Conservation (phyloP, 1,140 invertebrate genomes). For the Gonioctena quinquepunctata region DNA sequence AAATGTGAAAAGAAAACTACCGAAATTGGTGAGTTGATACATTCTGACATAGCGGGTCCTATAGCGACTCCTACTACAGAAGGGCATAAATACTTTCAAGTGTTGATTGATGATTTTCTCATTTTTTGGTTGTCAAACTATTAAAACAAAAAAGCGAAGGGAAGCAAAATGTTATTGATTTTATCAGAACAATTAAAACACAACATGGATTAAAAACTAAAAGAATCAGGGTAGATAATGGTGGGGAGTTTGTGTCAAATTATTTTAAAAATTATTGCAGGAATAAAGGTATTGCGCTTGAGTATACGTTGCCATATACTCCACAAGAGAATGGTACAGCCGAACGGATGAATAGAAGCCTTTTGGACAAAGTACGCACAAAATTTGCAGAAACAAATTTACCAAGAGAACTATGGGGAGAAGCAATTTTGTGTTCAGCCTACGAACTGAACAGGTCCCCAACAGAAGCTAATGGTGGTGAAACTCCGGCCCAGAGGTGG, state of each 20-base stretch:
- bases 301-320: conserved; percentile 50
- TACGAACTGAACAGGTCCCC: conserved; percentile 15
- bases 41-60: conserved; percentile 1
- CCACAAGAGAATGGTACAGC: conserved; percentile 60
- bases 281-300: conserved; percentile 31
- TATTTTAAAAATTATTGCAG: conserved; percentile 37
- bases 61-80: not conserved
- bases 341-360: conserved; percentile 57
- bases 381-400: conserved; percentile 44
- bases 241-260: conserved; percentile 36
- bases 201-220: conserved; percentile 11
- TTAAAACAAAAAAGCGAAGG: conserved; percentile 25
- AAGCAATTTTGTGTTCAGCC: conserved; percentile 25
- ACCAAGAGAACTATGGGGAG: conserved; percentile 33
- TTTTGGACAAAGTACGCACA: conserved; percentile 54
- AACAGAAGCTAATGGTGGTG: conserved; percentile 1
- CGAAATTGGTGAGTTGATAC: conserved; percentile 14
- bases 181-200: conserved; percentile 13
- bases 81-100: conserved; percentile 14
- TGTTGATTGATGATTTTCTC: conserved; percentile 19
- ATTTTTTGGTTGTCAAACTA: conserved; percentile 24
- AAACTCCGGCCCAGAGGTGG: too few relatives aligned
- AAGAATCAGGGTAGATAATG: conserved; percentile 30
- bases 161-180: conserved; percentile 17
- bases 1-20: too few relatives aligned